These are phyloP conservation scores for Ptiloglossa arizonensis DNA, from an alignment of 1,140 invertebrate species.

Conservation along the genomic window DNA sequence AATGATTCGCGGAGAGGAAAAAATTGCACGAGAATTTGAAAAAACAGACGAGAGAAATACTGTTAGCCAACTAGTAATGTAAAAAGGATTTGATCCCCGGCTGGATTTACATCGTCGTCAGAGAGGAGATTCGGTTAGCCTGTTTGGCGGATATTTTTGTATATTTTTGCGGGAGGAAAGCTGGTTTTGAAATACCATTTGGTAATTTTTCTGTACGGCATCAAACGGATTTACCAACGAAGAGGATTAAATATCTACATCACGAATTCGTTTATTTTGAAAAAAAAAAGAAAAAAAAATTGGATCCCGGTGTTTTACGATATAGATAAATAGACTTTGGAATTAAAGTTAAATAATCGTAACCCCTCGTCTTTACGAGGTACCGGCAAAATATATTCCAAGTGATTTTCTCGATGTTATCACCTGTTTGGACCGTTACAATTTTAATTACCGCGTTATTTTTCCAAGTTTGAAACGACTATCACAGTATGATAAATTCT, in stretches of 20 bases:
- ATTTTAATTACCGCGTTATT: no score
- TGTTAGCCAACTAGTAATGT: not conserved
- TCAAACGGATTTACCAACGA: not conserved
- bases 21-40: not conserved
- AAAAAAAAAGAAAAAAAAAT: no score
- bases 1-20: not conserved
- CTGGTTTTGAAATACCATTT: not conserved
- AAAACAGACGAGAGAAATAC: not conserved
- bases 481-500: no score
- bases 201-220: not conserved
- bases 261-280: not conserved
- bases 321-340: no score
- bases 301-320: no score
- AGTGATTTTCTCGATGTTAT: no score
- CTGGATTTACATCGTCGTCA: not conserved
- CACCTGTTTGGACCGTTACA: no score
- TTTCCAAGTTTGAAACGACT: no score
- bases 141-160: not conserved
- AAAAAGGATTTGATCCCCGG: not conserved
- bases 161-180: not conserved
- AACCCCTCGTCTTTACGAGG: no score
- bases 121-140: not conserved
- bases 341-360: no score
- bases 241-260: not conserved
- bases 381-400: no score